phyloP scores from a whole-genome alignment of 2,797 vertebrate genomes.

The Chrysocyon brachyurus region DNA sequence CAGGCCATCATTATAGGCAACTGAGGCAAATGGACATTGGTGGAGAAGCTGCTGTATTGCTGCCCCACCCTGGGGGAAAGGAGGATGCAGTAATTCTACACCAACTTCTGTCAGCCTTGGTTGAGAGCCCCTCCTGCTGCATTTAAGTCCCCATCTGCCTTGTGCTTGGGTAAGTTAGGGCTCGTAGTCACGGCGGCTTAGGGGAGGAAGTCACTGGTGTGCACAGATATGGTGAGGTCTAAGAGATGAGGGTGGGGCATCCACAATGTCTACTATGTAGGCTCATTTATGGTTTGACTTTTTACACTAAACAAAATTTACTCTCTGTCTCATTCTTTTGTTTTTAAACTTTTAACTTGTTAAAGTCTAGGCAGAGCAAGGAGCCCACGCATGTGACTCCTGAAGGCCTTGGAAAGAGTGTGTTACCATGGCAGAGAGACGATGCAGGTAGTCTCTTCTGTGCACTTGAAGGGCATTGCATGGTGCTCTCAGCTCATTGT shows the following conservation, averaged over 20 bases:
- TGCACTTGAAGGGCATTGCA: neutral
- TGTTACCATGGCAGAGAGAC: neutral
- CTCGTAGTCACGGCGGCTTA: neutral
- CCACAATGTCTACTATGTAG: neutral
- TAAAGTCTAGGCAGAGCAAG: neutral
- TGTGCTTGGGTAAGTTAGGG: neutral
- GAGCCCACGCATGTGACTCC: neutral
- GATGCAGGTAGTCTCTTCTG: neutral
- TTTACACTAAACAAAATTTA: slow-evolving; percentile 24
- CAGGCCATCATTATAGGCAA: neutral
- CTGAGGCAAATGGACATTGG: neutral
- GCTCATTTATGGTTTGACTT: neutral
- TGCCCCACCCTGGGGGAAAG: neutral
- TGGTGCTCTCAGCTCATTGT: neutral
- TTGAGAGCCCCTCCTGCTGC: neutral
- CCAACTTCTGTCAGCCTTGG: neutral
- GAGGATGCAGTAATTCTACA: neutral
- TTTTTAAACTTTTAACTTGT: slow-evolving; percentile 9
- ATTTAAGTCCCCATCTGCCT: neutral
- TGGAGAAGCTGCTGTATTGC: neutral
- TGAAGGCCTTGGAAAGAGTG: neutral
- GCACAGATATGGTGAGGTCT: neutral
- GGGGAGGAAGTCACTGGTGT: neutral
- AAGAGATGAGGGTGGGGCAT: neutral
- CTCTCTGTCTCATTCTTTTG: neutral